A percentile compares a stretch with the other conserved stretches of the same genome.
phyloP scores from a whole-genome alignment of 2,797 vertebrate species.

The Discoglossus pictus region DNA sequence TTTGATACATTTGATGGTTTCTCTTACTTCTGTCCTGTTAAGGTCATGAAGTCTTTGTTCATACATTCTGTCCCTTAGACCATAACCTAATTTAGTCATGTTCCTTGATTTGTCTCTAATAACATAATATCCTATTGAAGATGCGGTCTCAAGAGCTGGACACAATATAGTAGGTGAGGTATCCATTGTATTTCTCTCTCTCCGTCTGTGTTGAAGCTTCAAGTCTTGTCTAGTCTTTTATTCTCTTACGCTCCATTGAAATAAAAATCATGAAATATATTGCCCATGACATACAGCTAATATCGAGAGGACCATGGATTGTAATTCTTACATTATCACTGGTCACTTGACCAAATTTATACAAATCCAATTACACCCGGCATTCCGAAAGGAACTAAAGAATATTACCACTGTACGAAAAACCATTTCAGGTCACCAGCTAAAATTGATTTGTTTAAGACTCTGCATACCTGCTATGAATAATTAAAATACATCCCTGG shows the following conservation, averaged over 20 bases:
- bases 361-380: constrained; percentile 48
- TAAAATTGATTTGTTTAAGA: constrained; percentile 48
- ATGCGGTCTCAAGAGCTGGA: too few relatives aligned
- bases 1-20: too few relatives aligned
- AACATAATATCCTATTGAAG: too few relatives aligned
- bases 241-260: constrained; percentile 26
- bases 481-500: constrained; percentile 36
- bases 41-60: too few relatives aligned
- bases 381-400: constrained; percentile 20
- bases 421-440: constrained; percentile 40
- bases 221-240: constrained; percentile 24
- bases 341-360: constrained; percentile 51
- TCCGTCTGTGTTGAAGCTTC: constrained; percentile 11
- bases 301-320: constrained; percentile 30
- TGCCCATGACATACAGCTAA: constrained; percentile 39
- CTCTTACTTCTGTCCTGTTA: too few relatives aligned
- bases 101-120: too few relatives aligned
- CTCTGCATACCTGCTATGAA: constrained; percentile 24
- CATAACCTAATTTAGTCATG: too few relatives aligned
- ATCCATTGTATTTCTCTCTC: too few relatives aligned
- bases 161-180: too few relatives aligned
- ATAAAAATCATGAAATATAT: constrained; percentile 49
- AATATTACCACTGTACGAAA: constrained; percentile 29
- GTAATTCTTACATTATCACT: constrained; percentile 49
- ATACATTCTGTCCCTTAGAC: too few relatives aligned